A percentile compares a stretch with the other conserved stretches of the same genome.
Evolutionary conservation across 2,113 vertebrate genomes (phyloP).

Genomic region (Polypterus senegalus): DNA sequence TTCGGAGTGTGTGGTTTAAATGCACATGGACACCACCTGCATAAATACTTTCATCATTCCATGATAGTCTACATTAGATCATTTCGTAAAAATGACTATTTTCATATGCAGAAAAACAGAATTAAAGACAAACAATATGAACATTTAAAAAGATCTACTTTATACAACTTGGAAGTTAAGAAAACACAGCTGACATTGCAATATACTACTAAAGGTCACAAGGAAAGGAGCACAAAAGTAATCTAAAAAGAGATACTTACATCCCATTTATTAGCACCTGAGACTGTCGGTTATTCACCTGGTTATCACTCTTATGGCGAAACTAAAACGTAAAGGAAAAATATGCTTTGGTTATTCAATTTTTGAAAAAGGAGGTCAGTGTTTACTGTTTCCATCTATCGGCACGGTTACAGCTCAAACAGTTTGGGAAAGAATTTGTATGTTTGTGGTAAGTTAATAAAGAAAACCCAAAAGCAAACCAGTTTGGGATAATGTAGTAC

Average conservation of each 20-base stretch:
- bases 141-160: too few species aligned
- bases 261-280: conserved; percentile 78
- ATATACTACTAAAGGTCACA: background rate
- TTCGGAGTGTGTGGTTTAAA: too few species aligned
- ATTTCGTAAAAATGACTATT: too few species aligned
- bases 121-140: too few species aligned
- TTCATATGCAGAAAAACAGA: too few species aligned
- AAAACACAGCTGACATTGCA: background rate
- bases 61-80: too few species aligned
- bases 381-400: background rate
- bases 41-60: too few species aligned
- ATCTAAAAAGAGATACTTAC: conserved; percentile 54
- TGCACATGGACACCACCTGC: too few species aligned
- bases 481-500: too few species aligned
- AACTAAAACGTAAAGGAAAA: conserved; percentile 46
- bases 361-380: background rate
- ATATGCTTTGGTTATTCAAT: background rate
- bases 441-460: too few species aligned
- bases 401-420: background rate
- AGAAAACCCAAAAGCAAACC: too few species aligned
- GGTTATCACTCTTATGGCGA: conserved; percentile 91
- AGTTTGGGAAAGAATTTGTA: background rate
- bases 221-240: background rate
- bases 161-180: too few species aligned
- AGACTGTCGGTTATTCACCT: conserved; percentile 92